Evolutionary conservation across 2,888 invertebrate genomes (phyloP), one percentile per base, ranked within the genome.

Genomic region (Acronicta psi): DNA sequence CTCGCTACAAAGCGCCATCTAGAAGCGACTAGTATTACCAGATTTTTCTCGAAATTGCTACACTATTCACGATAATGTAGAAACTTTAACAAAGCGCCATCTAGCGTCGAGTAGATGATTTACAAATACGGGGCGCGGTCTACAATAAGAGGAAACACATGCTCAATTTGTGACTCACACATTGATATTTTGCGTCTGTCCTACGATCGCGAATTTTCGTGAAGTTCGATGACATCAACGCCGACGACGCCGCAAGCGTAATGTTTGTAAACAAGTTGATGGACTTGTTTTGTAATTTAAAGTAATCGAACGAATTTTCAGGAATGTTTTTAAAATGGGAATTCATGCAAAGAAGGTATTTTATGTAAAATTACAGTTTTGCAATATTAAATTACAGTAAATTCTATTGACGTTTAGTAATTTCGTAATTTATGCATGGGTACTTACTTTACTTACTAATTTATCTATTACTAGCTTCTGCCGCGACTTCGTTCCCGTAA

Each of bases 21-120:
- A 79, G 81, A 67, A 75, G 23, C 63, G 69, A 83, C 77, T 85
- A 81, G 89, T 80, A 58, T 46, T 8, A 77, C 73, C 64, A 46
- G 75, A 78, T 75, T 29, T 6, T 36, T 16, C 66, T 54, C 40
- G 59, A 46, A 46, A 17, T 1, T 44, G 13, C 70, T 9, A 29
- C 34, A 34, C n/a, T 13, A 34, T n/a, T 34, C 7, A 3, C n/a
- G 0, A 0, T 7, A 34, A 0, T n/a, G 6, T n/a, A n/a, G n/a
- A n/a, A n/a, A n/a, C n/a, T 34, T n/a, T 34, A 34, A n/a, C 34
- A n/a, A 34, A 79, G 67, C 82, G 90, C 82, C 87, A 88, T 85
- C 90, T 90, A 83, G 80, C 65, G 77, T 31, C 58, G 70, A 85
- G 81, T 86, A 85, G 91, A 79, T 70, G 5, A 8, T 46, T 16